A percentile compares a stretch with the other conserved stretches of the same genome.
phyloP scores from a whole-genome alignment of 2,113 vertebrate species.

The Tachysurus vachellii region DNA sequence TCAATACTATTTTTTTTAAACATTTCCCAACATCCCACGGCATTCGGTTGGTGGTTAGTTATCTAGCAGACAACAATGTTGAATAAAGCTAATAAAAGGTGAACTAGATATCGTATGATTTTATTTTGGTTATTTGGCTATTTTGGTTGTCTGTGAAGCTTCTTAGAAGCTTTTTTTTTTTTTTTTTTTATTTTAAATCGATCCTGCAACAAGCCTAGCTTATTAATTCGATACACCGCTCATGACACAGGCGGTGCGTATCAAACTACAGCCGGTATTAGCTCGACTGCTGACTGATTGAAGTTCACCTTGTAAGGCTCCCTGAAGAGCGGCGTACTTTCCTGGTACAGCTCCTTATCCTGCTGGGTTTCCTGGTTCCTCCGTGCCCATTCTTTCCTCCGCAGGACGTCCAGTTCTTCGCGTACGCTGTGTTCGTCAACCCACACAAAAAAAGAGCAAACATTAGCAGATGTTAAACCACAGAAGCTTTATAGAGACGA shows the following conservation, averaged over 20 bases:
- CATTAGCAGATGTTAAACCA: slow-evolving; percentile 19
- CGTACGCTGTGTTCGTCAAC: slow-evolving; percentile 71
- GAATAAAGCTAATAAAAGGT: no score
- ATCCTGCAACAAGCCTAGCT: background rate
- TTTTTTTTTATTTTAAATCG: no score
- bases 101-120: no score
- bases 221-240: background rate
- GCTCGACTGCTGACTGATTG: background rate
- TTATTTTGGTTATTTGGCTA: no score
- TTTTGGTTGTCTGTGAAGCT: background rate
- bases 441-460: slow-evolving; percentile 49
- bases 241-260: background rate
- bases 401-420: slow-evolving; percentile 89
- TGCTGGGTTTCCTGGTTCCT: slow-evolving; percentile 84
- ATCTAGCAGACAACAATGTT: no score
- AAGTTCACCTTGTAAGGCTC: slow-evolving; percentile 89
- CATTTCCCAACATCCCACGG: no score
- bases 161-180: background rate
- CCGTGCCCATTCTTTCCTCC: slow-evolving; percentile 85
- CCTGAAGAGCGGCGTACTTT: slow-evolving; percentile 84
- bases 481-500: background rate
- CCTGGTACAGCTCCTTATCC: slow-evolving; percentile 73
- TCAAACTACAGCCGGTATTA: no score
- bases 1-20: no score
- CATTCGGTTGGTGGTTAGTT: no score